Evolutionary conservation across 2,888 invertebrate species (phyloP).

Genomic region (Agrochola lota): DNA sequence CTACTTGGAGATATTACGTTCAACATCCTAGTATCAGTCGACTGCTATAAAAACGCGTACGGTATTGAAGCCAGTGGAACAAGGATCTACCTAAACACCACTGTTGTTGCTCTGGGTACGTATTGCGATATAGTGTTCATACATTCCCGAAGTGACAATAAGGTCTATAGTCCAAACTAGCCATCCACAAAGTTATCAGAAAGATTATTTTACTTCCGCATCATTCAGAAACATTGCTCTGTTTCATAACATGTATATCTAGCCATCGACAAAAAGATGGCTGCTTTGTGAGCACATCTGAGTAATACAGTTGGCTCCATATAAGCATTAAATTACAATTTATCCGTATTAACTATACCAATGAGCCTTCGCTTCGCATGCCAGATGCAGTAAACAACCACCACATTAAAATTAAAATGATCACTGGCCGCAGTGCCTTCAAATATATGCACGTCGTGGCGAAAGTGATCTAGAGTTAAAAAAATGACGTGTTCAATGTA

Average conservation of each 20-base stretch:
- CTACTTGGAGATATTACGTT: conserved; percentile 13
- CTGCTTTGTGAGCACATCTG: conserved; percentile 54
- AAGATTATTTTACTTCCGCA: conserved; percentile 53
- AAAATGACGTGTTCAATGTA: conserved; percentile 51
- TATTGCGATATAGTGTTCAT: conserved; percentile 10
- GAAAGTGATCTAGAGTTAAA: conserved; percentile 45
- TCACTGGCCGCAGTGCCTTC: conserved; percentile 58
- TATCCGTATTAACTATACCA: conserved; percentile 60
- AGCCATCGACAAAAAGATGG: conserved; percentile 55
- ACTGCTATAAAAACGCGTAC: conserved; percentile 26
- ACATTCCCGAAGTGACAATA: conserved; percentile 39
- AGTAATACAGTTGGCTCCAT: conserved; percentile 54
- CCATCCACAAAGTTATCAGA: conserved; percentile 55
- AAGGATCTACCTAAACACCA: conserved; percentile 8
- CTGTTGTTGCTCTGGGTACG: conserved; percentile 7
- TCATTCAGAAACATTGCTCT: conserved; percentile 53
- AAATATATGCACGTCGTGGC: conserved; percentile 56
- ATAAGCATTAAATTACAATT: conserved; percentile 64
- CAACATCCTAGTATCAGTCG: conserved; percentile 9
- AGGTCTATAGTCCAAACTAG: conserved; percentile 60
- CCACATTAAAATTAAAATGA: conserved; percentile 58
- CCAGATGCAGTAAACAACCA: conserved; percentile 61
- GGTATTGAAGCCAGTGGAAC: conserved; percentile 30
- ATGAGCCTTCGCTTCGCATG: conserved; percentile 60
- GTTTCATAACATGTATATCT: conserved; percentile 41